Base-by-base conservation (phyloP, 2,113 vertebrate species). In the Tragelaphus scriptus region DNA sequence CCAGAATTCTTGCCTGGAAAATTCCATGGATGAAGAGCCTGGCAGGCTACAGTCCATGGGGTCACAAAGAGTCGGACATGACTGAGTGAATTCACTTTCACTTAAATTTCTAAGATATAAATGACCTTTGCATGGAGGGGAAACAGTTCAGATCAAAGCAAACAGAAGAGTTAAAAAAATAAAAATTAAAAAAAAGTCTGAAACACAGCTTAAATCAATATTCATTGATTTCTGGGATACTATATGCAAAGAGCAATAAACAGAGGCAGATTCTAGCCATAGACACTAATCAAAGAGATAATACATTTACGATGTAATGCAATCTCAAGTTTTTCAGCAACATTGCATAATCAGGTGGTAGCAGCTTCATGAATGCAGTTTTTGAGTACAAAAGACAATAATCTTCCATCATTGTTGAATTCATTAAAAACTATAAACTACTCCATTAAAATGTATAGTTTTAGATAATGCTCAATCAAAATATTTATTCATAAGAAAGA, bases 131-230 rank as follows among this genome's bases (percentile, higher is more conserved):
- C 58, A 85, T 81, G 25, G 28, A 53, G 56, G 19, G 85, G 36
- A 97, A 95, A 98, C 49, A 97, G 88, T 28, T 95, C 68, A 79
- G 93, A 93, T 96, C 94, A 96, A 97, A 94, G 44, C 49, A 53
- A 47, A 85, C 55, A 97, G 91, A 93, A 91, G 17, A 94, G 85
- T 19, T 79, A 30, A 44, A 61, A 17, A 19, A 56, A 30, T 14
- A 75, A 75, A 75, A 75, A 75, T 23, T 36, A 12, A 40, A 25
- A 61, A 49, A 26, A 11, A 88, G 26, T 32, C 59, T 71, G 40
- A 93, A 81, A 87, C 28, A 91, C 28, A 81, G 86, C 81, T 97
- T 96, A 85, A 97, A 97, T 98, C 93, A 97, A 97, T 97, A 97
- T 80, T 63, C 71, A 97, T 93, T 95, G 96, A 98, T 97, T 98